A percentile compares a stretch with the other conserved stretches of the same genome.
Conservation (phyloP, 37 sponge, comb jelly and placozoan genomes). For the Beroe forskalii region DNA sequence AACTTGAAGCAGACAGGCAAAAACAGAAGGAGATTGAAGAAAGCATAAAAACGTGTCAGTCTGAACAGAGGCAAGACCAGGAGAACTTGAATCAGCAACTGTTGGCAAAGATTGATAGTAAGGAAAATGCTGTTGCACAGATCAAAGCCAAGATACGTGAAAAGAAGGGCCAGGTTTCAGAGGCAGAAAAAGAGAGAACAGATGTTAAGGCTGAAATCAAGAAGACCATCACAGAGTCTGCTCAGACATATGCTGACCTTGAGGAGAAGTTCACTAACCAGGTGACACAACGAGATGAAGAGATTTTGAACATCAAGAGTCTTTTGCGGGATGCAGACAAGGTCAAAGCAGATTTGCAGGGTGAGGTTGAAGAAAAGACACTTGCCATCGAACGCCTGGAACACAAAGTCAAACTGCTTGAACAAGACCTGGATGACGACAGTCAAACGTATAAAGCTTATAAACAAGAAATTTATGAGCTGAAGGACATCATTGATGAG, state of each 20-base stretch:
- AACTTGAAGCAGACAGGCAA: slow-evolving; percentile 27
- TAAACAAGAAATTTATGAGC: slow-evolving; percentile 47
- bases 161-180: not conserved
- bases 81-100: slow-evolving; percentile 18
- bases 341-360: not conserved
- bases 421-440: slow-evolving; percentile 32
- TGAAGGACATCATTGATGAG: slow-evolving; percentile 56
- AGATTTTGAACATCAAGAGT: slow-evolving; percentile 38
- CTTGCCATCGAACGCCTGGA: slow-evolving; percentile 15
- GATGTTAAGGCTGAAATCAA: slow-evolving; percentile 42
- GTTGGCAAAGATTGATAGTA: not conserved
- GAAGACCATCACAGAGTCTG: slow-evolving; percentile 27
- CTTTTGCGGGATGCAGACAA: slow-evolving; percentile 8
- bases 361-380: slow-evolving; percentile 35
- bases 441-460: slow-evolving; percentile 60
- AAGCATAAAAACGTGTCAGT: slow-evolving; percentile 1
- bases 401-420: slow-evolving; percentile 2
- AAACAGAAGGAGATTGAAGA: slow-evolving; percentile 54
- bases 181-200: not conserved
- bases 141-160: not conserved
- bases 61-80: slow-evolving; percentile 27
- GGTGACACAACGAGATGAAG: slow-evolving; percentile 45
- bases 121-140: not conserved
- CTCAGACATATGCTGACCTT: slow-evolving; percentile 39
- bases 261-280: slow-evolving; percentile 18